These are phyloP conservation scores for Eonycteris spelaea DNA, from an alignment of 2,113 vertebrate genomes.

Conservation along the genomic window DNA sequence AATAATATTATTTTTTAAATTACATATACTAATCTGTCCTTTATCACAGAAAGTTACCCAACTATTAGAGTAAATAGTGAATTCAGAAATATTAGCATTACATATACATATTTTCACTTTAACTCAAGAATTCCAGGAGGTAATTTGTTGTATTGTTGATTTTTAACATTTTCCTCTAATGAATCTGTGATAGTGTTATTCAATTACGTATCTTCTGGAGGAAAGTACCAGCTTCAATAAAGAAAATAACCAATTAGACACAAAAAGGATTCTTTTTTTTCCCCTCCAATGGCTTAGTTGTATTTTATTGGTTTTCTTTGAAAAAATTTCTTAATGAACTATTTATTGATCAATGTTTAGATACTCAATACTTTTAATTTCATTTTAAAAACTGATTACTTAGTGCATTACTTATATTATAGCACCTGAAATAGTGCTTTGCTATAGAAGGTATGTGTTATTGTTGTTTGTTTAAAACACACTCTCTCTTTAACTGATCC, in stretches of 20 bases:
- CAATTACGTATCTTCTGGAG: neutral
- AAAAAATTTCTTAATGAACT: neutral
- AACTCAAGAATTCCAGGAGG: constrained; percentile 7
- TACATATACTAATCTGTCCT: neutral
- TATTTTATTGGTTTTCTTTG: neutral
- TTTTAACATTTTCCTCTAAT: neutral
- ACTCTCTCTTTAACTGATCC: neutral
- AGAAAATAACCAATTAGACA: constrained; percentile 38
- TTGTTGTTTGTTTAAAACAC: neutral
- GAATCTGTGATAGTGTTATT: constrained; percentile 35
- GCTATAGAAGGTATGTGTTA: neutral
- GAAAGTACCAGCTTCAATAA: neutral
- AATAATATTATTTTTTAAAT: constrained; percentile 25
- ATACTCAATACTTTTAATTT: neutral
- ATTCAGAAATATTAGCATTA: neutral
- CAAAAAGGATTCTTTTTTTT: neutral
- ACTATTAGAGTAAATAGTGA: neutral
- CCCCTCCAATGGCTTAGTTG: neutral
- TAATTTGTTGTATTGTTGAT: neutral
- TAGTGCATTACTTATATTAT: neutral
- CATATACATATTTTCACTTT: neutral
- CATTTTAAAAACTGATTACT: neutral
- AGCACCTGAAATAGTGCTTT: neutral
- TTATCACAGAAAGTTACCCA: neutral
- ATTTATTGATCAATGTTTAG: neutral